Evolutionary conservation across 2,797 vertebrate genomes (phyloP), one percentile per base, ranked within the genome.

Genomic region (Tiaroga cobitis): DNA sequence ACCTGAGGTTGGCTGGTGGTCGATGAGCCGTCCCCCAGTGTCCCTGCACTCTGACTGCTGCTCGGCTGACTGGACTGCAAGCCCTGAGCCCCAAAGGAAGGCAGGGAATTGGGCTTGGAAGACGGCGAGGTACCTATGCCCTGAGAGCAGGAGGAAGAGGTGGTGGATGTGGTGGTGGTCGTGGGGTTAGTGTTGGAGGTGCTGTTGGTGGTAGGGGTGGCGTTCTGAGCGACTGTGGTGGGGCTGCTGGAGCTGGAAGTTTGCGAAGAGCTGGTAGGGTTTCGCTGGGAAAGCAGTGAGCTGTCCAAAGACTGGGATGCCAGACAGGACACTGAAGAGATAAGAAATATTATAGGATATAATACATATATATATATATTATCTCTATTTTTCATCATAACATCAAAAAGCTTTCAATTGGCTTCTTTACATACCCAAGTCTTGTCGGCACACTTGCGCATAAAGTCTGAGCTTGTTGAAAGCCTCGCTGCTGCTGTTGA

Each of bases 381-480:
- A 56, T 56, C 8, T n/a, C 1, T 21, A 8, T 56, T 56, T n/a
- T 11, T n/a, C 6, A 26, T 65, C 46, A 56, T 24, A 39, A 18
- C 34, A 37, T 19, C 3, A 4, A 79, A 26, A 2, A n/a, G 15
- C 1, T 74, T 39, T 39, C 10, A 29, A 8, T 37, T 68, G 11
- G 43, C 2, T 69, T 84, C 18, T 10, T 15, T 70, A 78, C 93
- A 0, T 96, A 99, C 98, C 98, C 83, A 99, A 94, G 91, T 98
- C 97, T 0, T 99, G 97, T 94, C 96, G 96, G 95, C 98, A 99
- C 91, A 99, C 97, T 98, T 99, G 98, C 90, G 98, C 98, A 67
- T 98, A 99, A 88, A 99, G 96, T 93, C 97, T 98, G 91, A 99
- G 97, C 93, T 98, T 98, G 91, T 96, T 96, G 93, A 98, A 97